Evolutionary conservation across 2,888 invertebrate species (phyloP), one percentile per base, ranked within the genome.

Genomic region (Chrysolina americana): DNA sequence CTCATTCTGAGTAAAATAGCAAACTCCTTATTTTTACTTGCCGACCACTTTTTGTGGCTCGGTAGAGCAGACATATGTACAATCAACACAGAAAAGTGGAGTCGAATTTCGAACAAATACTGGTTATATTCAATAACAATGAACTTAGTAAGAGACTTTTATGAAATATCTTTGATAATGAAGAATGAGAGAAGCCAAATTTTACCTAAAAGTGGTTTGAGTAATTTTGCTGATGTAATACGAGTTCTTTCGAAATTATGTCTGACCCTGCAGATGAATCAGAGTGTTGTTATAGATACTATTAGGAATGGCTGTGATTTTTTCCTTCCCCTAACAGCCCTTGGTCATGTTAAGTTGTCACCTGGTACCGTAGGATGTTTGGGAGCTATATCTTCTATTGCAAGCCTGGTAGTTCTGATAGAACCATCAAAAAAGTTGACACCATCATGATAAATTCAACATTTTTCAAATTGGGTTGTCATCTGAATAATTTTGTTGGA

Each of bases 41-140:
- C 95, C 15, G 98, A 98, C 86, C 96, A 98, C 85, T 90, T 97
- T 44, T 91, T 97, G 44, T 97, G 97, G 95, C 88, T 96, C 2
- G 93, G 94, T 4, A 91, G 93, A 81, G 92, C 93, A 53, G 95
- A 95, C 23, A 89, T 93, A 5, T 88, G 89, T 78, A 89, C 89
- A 79, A 90, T 95, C 0, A 91, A 96, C 85, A 90, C 93, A 0
- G 92, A 93, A 63, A 94, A 93, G 85, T 96, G 96, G 96, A 92
- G 91, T 69, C 89, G 89, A 63, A 89, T 91, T 10, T 92, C 94
- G 2, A 94, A 95, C 83, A 94, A 92, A 85, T 97, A 96, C 85
- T 98, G 97, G 97, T 87, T 97, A 0, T 90, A 95, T 76, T 94
- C 95, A 1, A 93, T 97, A 17, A 89, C 94, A 13, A 92, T 96